A percentile compares a stretch with the other conserved stretches of the same genome.
Conservation (phyloP, 1,140 invertebrate genomes). For the Brachystomella parvula region DNA sequence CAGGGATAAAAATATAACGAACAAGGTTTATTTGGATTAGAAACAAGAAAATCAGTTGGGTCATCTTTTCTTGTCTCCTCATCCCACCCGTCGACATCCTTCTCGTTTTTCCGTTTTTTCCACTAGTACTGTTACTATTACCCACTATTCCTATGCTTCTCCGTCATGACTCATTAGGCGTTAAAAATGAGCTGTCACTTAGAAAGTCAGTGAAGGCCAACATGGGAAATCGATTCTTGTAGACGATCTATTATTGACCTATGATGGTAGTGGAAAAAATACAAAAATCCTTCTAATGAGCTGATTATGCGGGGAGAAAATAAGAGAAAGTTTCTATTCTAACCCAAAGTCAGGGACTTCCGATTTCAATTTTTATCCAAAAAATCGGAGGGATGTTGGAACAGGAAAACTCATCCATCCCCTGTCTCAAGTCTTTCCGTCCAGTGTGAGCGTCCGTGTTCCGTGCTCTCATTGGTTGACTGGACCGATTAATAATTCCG, state of each 20-base stretch:
- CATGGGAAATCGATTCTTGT: neutral
- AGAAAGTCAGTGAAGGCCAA: constrained; percentile 2
- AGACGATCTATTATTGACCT: neutral
- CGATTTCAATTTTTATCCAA: constrained; percentile 6
- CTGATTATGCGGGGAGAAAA: constrained; percentile 9
- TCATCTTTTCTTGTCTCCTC: neutral
- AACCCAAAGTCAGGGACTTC: too few species aligned
- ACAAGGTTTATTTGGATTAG: constrained; percentile 1
- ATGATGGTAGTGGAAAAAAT: neutral
- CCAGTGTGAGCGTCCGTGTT: neutral
- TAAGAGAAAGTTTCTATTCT: neutral
- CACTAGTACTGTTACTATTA: too few species aligned
- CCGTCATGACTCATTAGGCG: constrained; percentile 5
- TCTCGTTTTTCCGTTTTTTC: constrained; percentile 3
- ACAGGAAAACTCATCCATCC: constrained; percentile 5
- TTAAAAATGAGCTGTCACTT: constrained; percentile 10
- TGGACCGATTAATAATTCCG: constrained; percentile 2
- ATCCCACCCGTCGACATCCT: neutral
- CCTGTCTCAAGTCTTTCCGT: neutral
- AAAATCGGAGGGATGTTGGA: neutral
- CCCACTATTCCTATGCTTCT: neutral
- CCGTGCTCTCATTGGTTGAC: neutral
- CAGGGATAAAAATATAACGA: neutral
- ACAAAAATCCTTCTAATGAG: neutral
- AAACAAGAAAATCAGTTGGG: constrained; percentile 5